Conservation (phyloP, 1,140 invertebrate genomes). For the Thalassaphorura encarpata region DNA sequence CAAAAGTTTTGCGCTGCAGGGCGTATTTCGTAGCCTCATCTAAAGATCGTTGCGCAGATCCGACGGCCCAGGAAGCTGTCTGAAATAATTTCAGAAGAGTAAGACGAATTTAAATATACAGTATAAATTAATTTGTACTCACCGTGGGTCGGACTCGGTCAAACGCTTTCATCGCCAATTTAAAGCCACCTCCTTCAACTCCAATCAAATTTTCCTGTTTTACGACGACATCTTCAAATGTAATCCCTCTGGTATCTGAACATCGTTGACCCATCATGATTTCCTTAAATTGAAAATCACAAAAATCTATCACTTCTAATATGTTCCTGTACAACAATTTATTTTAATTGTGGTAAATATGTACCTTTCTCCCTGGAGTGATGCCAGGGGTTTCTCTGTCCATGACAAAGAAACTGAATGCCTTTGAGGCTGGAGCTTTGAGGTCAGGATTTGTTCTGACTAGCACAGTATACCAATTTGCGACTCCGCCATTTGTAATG, state of each 20-base stretch:
- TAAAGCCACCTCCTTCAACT: slow-evolving; percentile 82
- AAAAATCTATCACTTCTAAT: neutral
- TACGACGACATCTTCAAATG: slow-evolving; percentile 93
- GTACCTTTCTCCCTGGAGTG: slow-evolving; percentile 75
- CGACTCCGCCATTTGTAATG: slow-evolving; percentile 96
- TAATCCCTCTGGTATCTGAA: slow-evolving; percentile 91
- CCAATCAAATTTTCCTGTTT: slow-evolving; percentile 89
- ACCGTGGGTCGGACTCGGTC: slow-evolving; percentile 85
- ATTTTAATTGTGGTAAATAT: too few relatives aligned
- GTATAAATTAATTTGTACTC: slow-evolving; percentile 34
- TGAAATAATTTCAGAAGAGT: slow-evolving; percentile 47
- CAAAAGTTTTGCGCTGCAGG: slow-evolving; percentile 88
- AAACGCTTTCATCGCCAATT: slow-evolving; percentile 94
- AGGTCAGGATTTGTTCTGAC: slow-evolving; percentile 87
- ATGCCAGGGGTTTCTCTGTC: slow-evolving; percentile 79
- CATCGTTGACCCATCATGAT: slow-evolving; percentile 94
- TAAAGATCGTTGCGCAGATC: slow-evolving; percentile 75
- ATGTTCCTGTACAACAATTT: neutral
- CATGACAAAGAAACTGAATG: slow-evolving; percentile 94
- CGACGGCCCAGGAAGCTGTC: slow-evolving; percentile 79
- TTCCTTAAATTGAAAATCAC: slow-evolving; percentile 47
- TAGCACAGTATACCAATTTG: slow-evolving; percentile 97
- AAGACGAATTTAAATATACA: neutral
- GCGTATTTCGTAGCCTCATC: slow-evolving; percentile 92
- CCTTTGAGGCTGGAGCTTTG: slow-evolving; percentile 77